Base-by-base conservation (phyloP, 2,113 vertebrate species). In the Passerina amoena region DNA sequence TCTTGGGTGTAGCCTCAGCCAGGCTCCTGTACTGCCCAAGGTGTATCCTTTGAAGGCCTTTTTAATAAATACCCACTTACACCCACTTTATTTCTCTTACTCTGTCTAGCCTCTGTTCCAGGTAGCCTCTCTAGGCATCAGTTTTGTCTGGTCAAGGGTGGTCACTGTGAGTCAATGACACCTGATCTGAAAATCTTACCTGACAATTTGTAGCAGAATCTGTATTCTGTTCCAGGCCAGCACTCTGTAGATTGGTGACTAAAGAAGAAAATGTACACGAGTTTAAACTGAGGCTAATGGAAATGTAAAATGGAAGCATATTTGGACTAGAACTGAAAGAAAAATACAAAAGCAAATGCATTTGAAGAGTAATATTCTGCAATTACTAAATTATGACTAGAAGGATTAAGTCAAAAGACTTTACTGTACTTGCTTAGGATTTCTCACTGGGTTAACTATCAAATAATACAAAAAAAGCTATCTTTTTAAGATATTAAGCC, bases 191-290 rank as follows among this genome's bases (percentile, higher is more conserved):
- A 31, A 59, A 9, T 30, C 17, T 72, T 50, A 42, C 48, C 23
- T 64, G 25, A 24, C 1, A 50, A 10, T 59, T 72, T 48, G 42
- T 15, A 45, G 14, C 17, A 45, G 38, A 81, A 71, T 50, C 44
- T 80, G 4, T 63, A 6, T 24, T 50, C 48, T 85, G 24, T 38
- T 27, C 14, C 45, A 51, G 35, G 17, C 11, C 33, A 60, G 33
- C 0, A 4, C 22, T 69, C 38, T 22, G 17, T 50, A 45, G 4
- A 42, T 25, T 54, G 11, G 5, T 48, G 5, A 28, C 22, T 63
- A 30, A 70, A 78, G 16, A 84, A 42, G 18, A 69, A 87, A 60
- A 78, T 0, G 0, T n/a, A 7, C 9, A 5, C 0, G 2, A 24
- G 11, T 40, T 78, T 92, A 78, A 31, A 45, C 10, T 3, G 11